Base-by-base conservation (phyloP, 2,888 invertebrate genomes). In the Conus canariensis region DNA sequence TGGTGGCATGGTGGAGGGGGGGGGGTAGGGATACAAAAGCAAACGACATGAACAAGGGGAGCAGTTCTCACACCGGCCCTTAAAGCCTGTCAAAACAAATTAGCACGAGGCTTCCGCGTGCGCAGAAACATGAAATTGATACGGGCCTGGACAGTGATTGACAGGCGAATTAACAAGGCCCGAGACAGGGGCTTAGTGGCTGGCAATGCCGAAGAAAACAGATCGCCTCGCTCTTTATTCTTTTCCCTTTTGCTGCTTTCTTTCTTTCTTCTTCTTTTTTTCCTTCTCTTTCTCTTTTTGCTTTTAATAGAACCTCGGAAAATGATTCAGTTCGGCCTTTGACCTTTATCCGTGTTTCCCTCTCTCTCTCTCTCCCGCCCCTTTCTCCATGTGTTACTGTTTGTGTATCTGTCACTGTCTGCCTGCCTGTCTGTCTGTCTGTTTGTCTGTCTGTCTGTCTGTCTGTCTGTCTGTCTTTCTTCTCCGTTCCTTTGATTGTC, bases 51-150 rank as follows among this genome's bases (percentile, higher is more conserved):
- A 77, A 70, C 87, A 70, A 87, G 70, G 30, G 45, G n/a, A 12
- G 30, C 70, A 77, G 77, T 77, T 30, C 77, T 4, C 77, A 58
- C 77, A n/a, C 25, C 2, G 19, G 16, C 88, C 88, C 82, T 67
- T 45, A 82, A 80, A 67, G 58, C 9, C 67, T 83, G 88, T 88
- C 88, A 45, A 64, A 88, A 88, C 88, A 88, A 88, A 88, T 88
- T 88, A 83, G 67, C 88, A 82, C 88, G 83, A 60, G 82, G 19
- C 45, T 30, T n/a, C 56, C 19, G 60, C 83, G 80, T 56, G 67
- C 58, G 82, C 58, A 67, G 16, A 83, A n/a, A 56, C 4, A 58
- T n/a, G 83, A 59, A 74, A 70, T n/a, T 74, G 74, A 87, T 70
- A 87, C 56, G 64, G 25, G 3, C 30, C 22, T n/a, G 87, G 87